Conservation (phyloP, 2,113 vertebrate species). For the Tor tambroides region DNA sequence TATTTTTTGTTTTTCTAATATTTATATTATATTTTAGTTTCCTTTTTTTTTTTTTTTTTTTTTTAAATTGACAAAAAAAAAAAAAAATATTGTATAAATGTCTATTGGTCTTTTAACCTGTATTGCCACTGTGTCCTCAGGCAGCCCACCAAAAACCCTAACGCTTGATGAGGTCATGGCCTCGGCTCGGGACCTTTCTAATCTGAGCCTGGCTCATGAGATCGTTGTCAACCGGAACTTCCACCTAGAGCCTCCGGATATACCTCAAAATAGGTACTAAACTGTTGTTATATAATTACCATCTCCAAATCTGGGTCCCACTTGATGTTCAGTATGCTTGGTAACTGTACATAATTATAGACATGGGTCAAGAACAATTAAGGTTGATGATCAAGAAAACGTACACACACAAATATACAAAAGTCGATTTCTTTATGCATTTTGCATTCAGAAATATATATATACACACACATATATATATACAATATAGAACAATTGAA, state of each 20-base stretch:
- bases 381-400: no score
- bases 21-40: background rate
- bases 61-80: no score
- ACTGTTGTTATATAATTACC: background rate
- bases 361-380: background rate
- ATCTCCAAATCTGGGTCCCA: background rate
- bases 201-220: constrained; percentile 89
- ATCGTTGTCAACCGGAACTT: constrained; percentile 87
- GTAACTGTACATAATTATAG: background rate
- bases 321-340: background rate
- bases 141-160: constrained; percentile 85
- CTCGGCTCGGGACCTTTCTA: constrained; percentile 81
- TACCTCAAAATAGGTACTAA: constrained; percentile 84
- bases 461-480: background rate
- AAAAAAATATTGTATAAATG: background rate
- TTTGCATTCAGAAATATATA: background rate
- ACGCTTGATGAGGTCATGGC: constrained; percentile 90
- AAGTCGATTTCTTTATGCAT: background rate
- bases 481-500: constrained; percentile 62
- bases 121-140: constrained; percentile 69
- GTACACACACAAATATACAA: no score
- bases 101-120: background rate
- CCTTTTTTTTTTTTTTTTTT: no score
- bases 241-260: constrained; percentile 74
- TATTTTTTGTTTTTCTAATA: no score